Evolutionary conservation across 1,140 invertebrate species (phyloP).

Genomic region (Zaprionus capensis): DNA sequence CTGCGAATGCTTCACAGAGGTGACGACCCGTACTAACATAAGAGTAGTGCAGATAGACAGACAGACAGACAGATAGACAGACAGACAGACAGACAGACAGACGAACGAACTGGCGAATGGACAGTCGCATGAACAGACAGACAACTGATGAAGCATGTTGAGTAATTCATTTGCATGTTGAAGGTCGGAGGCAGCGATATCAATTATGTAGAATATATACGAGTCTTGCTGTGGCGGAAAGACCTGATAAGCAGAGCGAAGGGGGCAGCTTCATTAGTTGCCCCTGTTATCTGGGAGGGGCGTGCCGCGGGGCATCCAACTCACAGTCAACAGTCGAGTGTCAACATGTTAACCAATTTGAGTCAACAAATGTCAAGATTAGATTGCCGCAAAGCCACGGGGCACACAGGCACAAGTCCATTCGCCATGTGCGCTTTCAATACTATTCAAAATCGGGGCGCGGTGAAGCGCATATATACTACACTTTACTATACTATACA

Average conservation of each 20-base stretch:
- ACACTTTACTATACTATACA: slow-evolving; percentile 1
- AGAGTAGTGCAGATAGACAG: background rate
- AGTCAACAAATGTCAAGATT: slow-evolving; percentile 80
- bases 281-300: slow-evolving; percentile 48
- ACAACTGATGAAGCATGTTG: slow-evolving; percentile 54
- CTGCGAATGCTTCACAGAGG: slow-evolving; percentile 28
- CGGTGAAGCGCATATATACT: slow-evolving; percentile 17
- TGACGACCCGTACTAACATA: slow-evolving; percentile 29
- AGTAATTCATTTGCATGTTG: slow-evolving; percentile 75
- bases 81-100: slow-evolving; percentile 2
- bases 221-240: slow-evolving; percentile 24
- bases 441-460: slow-evolving; percentile 30
- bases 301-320: slow-evolving; percentile 11
- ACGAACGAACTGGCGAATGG: background rate
- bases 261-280: slow-evolving; percentile 42
- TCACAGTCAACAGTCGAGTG: slow-evolving; percentile 64
- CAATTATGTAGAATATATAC: slow-evolving; percentile 45
- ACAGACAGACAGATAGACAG: background rate
- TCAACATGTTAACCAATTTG: slow-evolving; percentile 81
- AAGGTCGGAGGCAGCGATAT: slow-evolving; percentile 58
- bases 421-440: slow-evolving; percentile 38
- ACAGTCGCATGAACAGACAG: slow-evolving; percentile 12
- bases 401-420: slow-evolving; percentile 4
- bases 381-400: slow-evolving; percentile 65
- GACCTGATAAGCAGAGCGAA: slow-evolving; percentile 32